Base-by-base conservation (phyloP, 2,888 invertebrate species). In the Ornithoptera priamus region DNA sequence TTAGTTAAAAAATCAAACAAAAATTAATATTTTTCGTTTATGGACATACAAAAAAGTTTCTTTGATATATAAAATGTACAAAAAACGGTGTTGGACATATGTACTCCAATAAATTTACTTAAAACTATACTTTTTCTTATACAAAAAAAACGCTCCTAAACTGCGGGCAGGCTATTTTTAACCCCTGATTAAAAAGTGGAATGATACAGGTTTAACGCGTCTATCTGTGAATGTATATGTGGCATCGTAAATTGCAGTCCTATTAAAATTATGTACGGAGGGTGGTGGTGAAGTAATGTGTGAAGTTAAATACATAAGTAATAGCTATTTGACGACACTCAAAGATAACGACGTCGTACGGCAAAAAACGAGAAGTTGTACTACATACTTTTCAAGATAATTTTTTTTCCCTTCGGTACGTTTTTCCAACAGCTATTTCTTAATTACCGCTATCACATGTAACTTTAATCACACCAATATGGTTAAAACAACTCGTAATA, bases 401-500 rank as follows among this genome's bases (percentile, higher is more conserved):
- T 7, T 50, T 53, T 1, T 53, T 50, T 15, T 18, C 17, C 18
- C 3, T 18, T 18, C 50, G 18, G 5, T 17, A n/a, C 3, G n/a
- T 3, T 53, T 53, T 53, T n/a, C n/a, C 53, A 6, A 12, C n/a
- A 10, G 18, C 10, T 53, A 53, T n/a, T 7, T 53, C 18, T 18
- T 53, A 53, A 53, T n/a, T 53, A 53, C 53, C 18, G n/a, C 53
- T 53, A n/a, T 18, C 17, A 18, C 17, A n/a, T 53, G 53, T 15
- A 46, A 46, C 46, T 53, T 53, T 7, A 53, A n/a, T 53, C n/a
- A 53, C 22, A 53, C 64, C 12, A 20, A 57, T 18, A 66, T 56
- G 62, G 62, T 22, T 56, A 58, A n/a, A 39, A 58, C 53, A 62
- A 66, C 63, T 39, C 62, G 18, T 46, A 57, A 42, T n/a, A 62